Conservation (phyloP, 2,797 vertebrate species). For the Novumbra hubbsi region DNA sequence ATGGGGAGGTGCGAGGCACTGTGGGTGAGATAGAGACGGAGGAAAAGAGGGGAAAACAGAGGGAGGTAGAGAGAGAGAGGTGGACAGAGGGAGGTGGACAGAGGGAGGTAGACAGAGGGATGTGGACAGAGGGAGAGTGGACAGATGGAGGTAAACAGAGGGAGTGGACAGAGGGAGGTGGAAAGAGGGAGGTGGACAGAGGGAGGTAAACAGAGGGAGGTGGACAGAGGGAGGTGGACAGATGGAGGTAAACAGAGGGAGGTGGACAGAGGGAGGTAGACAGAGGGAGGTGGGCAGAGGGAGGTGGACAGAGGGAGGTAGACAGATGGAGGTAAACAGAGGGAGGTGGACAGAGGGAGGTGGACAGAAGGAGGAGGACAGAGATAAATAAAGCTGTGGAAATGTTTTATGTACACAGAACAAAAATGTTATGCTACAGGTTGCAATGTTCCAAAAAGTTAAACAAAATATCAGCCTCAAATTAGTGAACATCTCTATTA, state of each 20-base stretch:
- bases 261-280: slow-evolving; percentile 13
- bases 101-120: slow-evolving; percentile 44
- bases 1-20: slow-evolving; percentile 19
- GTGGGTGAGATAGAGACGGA: no score
- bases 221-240: slow-evolving; percentile 29
- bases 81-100: slow-evolving; percentile 40
- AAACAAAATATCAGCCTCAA: no score
- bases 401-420: no score
- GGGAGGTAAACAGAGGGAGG: no score
- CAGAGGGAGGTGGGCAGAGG: not conserved
- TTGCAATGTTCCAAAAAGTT: no score
- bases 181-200: slow-evolving; percentile 4
- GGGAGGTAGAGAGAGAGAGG: slow-evolving; percentile 26
- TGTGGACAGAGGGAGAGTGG: no score
- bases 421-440: no score
- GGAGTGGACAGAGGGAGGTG: not conserved
- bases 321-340: no score
- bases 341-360: slow-evolving; percentile 13
- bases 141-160: no score
- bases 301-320: slow-evolving; percentile 35
- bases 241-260: not conserved
- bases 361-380: slow-evolving; percentile 16
- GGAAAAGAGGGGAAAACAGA: slow-evolving; percentile 18
- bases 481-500: no score
- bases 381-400: no score